Conservation (phyloP, 2,113 vertebrate genomes). For the Anarhynchus alexandrinus region DNA sequence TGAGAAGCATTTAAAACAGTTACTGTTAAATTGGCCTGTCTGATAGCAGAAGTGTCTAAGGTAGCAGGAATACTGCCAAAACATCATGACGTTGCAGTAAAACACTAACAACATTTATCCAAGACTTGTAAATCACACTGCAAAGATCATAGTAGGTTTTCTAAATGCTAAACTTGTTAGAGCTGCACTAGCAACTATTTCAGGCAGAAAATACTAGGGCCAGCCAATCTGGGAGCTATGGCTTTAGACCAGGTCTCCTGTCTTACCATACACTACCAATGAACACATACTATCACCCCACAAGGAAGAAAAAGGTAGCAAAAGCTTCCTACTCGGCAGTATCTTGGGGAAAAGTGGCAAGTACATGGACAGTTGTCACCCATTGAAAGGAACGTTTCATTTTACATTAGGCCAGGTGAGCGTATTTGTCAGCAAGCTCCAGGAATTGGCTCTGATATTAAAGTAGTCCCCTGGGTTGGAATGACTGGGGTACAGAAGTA, state of each 20-base stretch:
- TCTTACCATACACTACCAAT: fast-evolving
- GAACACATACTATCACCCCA: background rate
- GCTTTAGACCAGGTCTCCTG: background rate
- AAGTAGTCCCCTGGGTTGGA: background rate
- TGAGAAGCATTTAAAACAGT: background rate
- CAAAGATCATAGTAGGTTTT: background rate
- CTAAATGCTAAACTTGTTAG: background rate
- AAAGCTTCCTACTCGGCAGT: background rate
- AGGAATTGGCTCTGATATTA: background rate
- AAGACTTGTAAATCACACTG: background rate
- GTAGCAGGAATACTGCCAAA: background rate
- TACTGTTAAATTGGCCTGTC: background rate
- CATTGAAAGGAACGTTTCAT: background rate
- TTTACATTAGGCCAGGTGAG: background rate
- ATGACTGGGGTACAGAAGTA: background rate
- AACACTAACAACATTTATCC: background rate
- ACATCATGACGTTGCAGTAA: background rate
- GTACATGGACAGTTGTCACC: background rate
- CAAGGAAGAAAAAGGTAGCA: background rate
- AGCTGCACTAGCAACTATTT: background rate
- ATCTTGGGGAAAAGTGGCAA: background rate
- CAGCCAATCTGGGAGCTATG: background rate
- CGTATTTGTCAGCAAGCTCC: background rate
- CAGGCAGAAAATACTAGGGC: background rate
- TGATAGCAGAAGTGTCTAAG: background rate